Evolutionary conservation across 2,888 invertebrate species (phyloP).

Genomic region (Nycteola revayana): DNA sequence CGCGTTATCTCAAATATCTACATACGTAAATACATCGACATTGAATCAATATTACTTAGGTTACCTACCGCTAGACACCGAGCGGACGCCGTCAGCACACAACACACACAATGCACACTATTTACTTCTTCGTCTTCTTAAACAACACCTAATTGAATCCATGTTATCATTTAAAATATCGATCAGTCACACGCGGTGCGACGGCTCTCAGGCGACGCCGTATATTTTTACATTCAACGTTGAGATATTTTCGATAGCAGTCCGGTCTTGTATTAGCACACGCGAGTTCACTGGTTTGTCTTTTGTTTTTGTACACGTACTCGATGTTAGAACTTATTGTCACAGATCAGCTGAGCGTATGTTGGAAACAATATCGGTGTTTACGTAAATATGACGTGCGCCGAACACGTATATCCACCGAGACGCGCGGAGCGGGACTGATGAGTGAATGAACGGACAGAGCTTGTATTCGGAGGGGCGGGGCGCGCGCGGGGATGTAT

Average conservation of each 20-base stretch:
- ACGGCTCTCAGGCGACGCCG: constrained; percentile 68
- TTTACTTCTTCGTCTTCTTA: constrained; percentile 63
- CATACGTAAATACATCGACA: constrained; percentile 57
- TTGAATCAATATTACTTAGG: constrained; percentile 66
- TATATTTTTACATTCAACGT: constrained; percentile 76
- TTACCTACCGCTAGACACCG: constrained; percentile 54
- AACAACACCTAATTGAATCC: constrained; percentile 75
- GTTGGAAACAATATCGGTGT: constrained; percentile 71
- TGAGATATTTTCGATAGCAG: constrained; percentile 64
- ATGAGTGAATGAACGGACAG: constrained; percentile 58
- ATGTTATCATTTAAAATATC: constrained; percentile 81
- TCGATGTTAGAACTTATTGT: constrained; percentile 43
- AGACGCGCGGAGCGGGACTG: constrained; percentile 66
- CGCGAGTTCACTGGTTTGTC: constrained; percentile 31
- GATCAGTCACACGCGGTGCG: constrained; percentile 76
- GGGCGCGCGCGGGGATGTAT: constrained; percentile 30
- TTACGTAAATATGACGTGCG: constrained; percentile 39
- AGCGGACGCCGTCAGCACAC: constrained; percentile 39
- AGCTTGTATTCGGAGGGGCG: constrained; percentile 30
- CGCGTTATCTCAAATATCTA: constrained; percentile 53
- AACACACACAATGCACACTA: constrained; percentile 48
- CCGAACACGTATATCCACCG: constrained; percentile 30
- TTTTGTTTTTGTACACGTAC: constrained; percentile 20
- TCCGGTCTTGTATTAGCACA: constrained; percentile 41
- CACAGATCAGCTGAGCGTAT: constrained; percentile 75